phyloP scores from a whole-genome alignment of 2,888 invertebrate genomes.

The Sepiola atlantica region DNA sequence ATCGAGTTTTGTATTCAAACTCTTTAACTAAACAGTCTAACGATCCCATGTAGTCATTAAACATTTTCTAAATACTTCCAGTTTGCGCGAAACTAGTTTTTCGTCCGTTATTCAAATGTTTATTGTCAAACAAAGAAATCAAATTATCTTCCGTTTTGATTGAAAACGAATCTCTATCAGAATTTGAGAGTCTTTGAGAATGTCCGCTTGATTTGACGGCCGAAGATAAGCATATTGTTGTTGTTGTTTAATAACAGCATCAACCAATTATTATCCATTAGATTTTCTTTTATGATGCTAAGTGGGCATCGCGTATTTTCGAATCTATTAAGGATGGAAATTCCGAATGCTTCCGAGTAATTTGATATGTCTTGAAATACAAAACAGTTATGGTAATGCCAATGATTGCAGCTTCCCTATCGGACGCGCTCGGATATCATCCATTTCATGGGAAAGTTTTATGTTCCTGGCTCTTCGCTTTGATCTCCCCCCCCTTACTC shows the following conservation, averaged over 20 bases:
- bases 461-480: background rate
- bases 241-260: background rate
- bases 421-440: background rate
- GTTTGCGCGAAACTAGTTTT: background rate
- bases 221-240: background rate
- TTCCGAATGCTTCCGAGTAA: background rate
- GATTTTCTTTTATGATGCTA: background rate
- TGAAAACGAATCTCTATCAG: background rate
- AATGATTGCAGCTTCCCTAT: background rate
- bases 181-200: background rate
- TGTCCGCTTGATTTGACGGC: background rate
- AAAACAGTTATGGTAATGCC: background rate
- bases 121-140: background rate
- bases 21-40: background rate
- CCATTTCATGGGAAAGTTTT: background rate
- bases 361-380: background rate
- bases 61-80: background rate
- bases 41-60: background rate
- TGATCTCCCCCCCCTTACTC: background rate
- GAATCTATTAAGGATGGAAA: constrained; percentile 4
- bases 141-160: background rate
- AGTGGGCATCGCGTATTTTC: background rate
- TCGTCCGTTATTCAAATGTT: background rate
- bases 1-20: too few species aligned
- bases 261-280: background rate